Evolutionary conservation across 2,888 invertebrate genomes (phyloP), one percentile per base, ranked within the genome.

Genomic region (Drosophila eohydei): DNA sequence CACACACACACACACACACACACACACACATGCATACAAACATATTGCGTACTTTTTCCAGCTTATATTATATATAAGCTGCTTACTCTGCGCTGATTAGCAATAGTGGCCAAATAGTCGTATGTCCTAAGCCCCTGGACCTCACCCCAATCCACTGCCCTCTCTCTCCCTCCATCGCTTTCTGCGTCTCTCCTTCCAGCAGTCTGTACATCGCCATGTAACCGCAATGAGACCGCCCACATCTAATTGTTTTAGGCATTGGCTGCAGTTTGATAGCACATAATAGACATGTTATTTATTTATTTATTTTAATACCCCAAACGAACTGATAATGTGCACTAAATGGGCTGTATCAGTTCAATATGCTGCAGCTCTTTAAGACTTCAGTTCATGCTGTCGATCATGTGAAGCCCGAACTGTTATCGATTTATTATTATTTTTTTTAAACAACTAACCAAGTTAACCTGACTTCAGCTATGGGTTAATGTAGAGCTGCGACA

Each of bases 221-320:
- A 21, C 62, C 59, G 36, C 32, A 34, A 16, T 38, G 52, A 52
- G 21, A 34, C 34, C 57, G 26, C 41, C 56, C 62, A 69, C 64
- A 63, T 51, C 28, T 78, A 81, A 78, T 81, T 81, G 74, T 78
- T 81, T 78, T 73, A 55, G 65, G 62, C 82, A 60, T 52, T 60
- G 65, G 58, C 68, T 43, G 71, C 78, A 74, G 43, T 87, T 78
- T 54, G 84, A 83, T 83, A 83, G 64, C 85, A 87, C 74, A 87
- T 89, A 88, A 88, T 89, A 84, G 72, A 82, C 75, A 74, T 69
- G 65, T 66, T 78, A 60, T 78, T 71, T 77, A 81, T 66, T 56
- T 52, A 65, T 62, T 62, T 70, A 57, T 50, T 46, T 56, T 56
- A 52, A 52, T 52, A 26, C 51, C 51, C 51, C 34, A 26, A 36